These are phyloP conservation scores for Lutraria rhynchaena DNA, from an alignment of 1,140 invertebrate species.

Conservation along the genomic window DNA sequence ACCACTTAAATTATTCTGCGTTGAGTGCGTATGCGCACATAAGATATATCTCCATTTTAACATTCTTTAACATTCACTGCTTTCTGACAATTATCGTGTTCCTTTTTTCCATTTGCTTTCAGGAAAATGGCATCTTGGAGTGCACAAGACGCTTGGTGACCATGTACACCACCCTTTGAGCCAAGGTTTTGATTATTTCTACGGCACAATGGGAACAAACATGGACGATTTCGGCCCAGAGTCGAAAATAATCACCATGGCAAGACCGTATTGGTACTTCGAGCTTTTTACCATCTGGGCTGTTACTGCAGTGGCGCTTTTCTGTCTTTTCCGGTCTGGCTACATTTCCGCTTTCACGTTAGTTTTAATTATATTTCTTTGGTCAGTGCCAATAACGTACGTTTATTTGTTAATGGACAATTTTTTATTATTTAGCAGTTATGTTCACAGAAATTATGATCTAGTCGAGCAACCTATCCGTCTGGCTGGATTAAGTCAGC, in stretches of 20 bases:
- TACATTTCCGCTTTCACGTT: conserved; percentile 33
- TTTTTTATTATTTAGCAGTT: conserved; percentile 76
- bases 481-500: conserved; percentile 67
- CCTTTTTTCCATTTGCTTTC: no score
- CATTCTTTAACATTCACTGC: no score
- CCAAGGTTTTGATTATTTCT: conserved; percentile 84
- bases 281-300: conserved; percentile 40
- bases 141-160: conserved; percentile 75
- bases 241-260: conserved; percentile 50
- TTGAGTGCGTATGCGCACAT: no score
- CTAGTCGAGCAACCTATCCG: conserved; percentile 78
- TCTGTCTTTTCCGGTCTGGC: conserved; percentile 8
- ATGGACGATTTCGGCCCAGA: conserved; percentile 79
- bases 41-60: no score
- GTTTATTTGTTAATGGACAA: conserved; percentile 64
- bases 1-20: no score
- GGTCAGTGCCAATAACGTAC: conserved; percentile 30
- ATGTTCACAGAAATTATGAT: conserved; percentile 77
- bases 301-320: conserved; percentile 4
- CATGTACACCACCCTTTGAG: conserved; percentile 81
- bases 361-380: conserved; percentile 40
- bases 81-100: no score
- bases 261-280: conserved; percentile 53
- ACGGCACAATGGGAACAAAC: conserved; percentile 82
- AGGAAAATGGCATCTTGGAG: conserved; percentile 84